Percentiles rank a stretch among this genome's conserved stretches.
phyloP scores from a whole-genome alignment of 64 coral and sea anemone genomes.

The Platygyra sinensis region DNA sequence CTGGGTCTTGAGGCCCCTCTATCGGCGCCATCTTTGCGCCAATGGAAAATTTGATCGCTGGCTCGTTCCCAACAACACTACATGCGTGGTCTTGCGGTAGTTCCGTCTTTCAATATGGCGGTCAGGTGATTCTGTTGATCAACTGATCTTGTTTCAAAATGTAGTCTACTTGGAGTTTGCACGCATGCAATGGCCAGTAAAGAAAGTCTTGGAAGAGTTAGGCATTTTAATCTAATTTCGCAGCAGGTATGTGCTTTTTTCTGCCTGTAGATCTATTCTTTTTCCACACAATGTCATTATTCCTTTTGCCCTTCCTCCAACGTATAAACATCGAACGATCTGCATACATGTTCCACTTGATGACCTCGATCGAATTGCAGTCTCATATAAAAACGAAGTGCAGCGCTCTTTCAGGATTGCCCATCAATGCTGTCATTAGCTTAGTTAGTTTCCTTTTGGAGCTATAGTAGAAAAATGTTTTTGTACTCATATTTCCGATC shows the following conservation, averaged over 20 bases:
- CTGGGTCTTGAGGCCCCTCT: not conserved
- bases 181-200: constrained; percentile 58
- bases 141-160: constrained; percentile 16
- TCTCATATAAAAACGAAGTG: not conserved
- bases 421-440: not conserved
- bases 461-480: not conserved
- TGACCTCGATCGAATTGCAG: not conserved
- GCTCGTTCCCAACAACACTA: constrained; percentile 1
- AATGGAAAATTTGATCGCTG: not conserved
- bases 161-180: not conserved
- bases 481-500: too few relatives aligned
- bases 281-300: not conserved
- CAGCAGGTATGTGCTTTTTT: constrained; percentile 37
- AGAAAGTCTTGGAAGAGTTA: constrained; percentile 66
- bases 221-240: constrained; percentile 40
- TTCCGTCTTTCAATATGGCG: constrained; percentile 59
- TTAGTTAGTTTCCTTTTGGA: not conserved
- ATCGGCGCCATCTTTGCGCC: constrained; percentile 72
- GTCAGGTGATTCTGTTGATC: constrained; percentile 27
- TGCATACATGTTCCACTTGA: not conserved
- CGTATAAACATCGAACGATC: not conserved
- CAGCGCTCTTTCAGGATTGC: not conserved
- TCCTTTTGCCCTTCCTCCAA: not conserved
- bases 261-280: not conserved
- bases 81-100: constrained; percentile 18